phyloP scores from a whole-genome alignment of 1,140 invertebrate species.

The Brachionus calyciflorus region DNA sequence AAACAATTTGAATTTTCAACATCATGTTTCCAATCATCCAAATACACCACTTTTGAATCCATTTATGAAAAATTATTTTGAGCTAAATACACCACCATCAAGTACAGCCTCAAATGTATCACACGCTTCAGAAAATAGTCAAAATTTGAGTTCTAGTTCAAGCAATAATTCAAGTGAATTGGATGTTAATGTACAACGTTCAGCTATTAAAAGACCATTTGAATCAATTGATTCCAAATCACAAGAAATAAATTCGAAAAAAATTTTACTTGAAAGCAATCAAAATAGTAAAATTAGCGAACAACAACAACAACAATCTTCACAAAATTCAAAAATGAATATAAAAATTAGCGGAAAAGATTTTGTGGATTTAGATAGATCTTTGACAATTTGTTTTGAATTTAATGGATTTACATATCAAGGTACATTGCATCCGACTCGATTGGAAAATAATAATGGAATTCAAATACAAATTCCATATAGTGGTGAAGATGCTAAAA shows the following conservation, averaged over 20 bases:
- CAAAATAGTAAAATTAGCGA: background rate
- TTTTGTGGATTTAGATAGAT: slow-evolving; percentile 55
- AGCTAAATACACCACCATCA: slow-evolving; percentile 41
- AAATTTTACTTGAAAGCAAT: background rate
- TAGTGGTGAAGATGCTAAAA: background rate
- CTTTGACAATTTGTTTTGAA: slow-evolving; percentile 89
- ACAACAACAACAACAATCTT: background rate
- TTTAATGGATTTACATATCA: slow-evolving; percentile 76
- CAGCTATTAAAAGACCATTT: slow-evolving; percentile 22
- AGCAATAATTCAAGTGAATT: background rate
- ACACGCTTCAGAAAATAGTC: background rate
- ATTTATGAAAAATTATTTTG: slow-evolving; percentile 28
- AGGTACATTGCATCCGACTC: slow-evolving; percentile 58
- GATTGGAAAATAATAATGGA: background rate
- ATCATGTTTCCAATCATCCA: background rate
- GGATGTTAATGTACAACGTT: background rate
- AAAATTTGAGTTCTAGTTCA: background rate
- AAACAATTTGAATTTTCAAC: background rate
- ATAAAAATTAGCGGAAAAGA: slow-evolving; percentile 22
- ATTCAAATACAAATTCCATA: slow-evolving; percentile 20
- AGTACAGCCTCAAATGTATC: slow-evolving; percentile 14
- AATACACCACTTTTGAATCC: background rate
- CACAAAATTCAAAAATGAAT: slow-evolving; percentile 17
- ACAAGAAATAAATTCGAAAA: background rate
- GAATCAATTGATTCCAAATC: slow-evolving; percentile 2